A percentile compares a stretch with the other conserved stretches of the same genome.
phyloP scores from a whole-genome alignment of 2,113 vertebrate genomes.

The Symphodus melops region DNA sequence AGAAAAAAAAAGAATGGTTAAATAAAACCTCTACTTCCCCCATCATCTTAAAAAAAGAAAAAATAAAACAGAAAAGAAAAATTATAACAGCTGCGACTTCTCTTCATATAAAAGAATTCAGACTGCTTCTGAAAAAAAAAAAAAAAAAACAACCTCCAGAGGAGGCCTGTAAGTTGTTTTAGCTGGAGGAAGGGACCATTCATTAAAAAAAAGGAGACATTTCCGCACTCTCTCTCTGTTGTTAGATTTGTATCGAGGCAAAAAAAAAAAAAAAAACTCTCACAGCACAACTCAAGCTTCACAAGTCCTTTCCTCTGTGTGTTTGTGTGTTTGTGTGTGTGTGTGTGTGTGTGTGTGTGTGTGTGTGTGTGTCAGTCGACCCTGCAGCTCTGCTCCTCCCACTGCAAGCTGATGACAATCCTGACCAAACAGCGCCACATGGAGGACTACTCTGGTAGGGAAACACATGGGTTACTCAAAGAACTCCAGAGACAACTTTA shows the following conservation, averaged over 20 bases:
- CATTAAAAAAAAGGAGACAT: slow-evolving; percentile 74
- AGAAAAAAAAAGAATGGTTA: background rate
- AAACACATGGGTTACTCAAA: background rate
- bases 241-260: slow-evolving; percentile 79
- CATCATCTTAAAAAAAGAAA: background rate
- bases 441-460: slow-evolving; percentile 63
- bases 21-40: background rate
- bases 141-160: no score
- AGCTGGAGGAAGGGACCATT: slow-evolving; percentile 75
- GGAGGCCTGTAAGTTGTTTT: slow-evolving; percentile 58
- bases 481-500: background rate
- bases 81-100: background rate
- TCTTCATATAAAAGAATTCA: slow-evolving; percentile 2
- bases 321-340: background rate
- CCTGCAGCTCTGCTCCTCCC: slow-evolving; percentile 30
- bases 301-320: slow-evolving; percentile 45
- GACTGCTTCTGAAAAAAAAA: slow-evolving; percentile 15
- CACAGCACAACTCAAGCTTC: slow-evolving; percentile 66
- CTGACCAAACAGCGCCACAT: slow-evolving; percentile 83
- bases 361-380: background rate
- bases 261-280: slow-evolving; percentile 44
- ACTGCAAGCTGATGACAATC: slow-evolving; percentile 48
- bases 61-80: background rate
- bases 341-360: background rate
- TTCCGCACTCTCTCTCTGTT: slow-evolving; percentile 51